Conservation (phyloP, 2,113 vertebrate genomes). For the Eidolon helvum region DNA sequence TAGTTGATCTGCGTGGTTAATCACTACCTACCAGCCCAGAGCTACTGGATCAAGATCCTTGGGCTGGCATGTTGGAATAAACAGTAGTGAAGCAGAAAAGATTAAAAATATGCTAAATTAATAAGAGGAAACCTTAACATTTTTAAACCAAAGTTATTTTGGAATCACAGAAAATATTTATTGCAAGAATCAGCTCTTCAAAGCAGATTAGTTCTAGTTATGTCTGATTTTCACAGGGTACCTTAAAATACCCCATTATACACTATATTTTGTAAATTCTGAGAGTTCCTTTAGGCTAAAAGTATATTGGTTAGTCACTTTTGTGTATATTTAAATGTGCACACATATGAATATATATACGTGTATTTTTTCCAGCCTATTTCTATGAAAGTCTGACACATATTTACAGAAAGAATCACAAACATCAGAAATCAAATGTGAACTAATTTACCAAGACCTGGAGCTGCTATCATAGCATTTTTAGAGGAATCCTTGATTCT, state of each 20-base stretch:
- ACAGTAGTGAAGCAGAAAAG: not conserved
- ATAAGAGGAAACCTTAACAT: not conserved
- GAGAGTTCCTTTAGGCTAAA: not conserved
- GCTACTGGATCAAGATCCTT: not conserved
- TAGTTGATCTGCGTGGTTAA: not conserved
- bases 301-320: not conserved
- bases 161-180: not conserved
- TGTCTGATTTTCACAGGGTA: not conserved
- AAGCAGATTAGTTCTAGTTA: not conserved
- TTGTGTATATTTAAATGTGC: not conserved
- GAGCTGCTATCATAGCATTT: not conserved
- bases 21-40: not conserved
- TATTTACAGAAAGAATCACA: not conserved
- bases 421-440: not conserved
- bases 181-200: not conserved
- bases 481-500: not conserved
- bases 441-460: not conserved
- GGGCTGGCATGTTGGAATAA: not conserved
- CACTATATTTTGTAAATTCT: not conserved
- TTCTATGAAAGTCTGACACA: not conserved
- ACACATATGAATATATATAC: not conserved
- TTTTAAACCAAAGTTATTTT: constrained; percentile 41
- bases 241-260: not conserved
- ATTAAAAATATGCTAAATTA: not conserved
- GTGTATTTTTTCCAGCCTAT: not conserved